Conservation (phyloP, 2,113 vertebrate species). For the Miniopterus natalensis region DNA sequence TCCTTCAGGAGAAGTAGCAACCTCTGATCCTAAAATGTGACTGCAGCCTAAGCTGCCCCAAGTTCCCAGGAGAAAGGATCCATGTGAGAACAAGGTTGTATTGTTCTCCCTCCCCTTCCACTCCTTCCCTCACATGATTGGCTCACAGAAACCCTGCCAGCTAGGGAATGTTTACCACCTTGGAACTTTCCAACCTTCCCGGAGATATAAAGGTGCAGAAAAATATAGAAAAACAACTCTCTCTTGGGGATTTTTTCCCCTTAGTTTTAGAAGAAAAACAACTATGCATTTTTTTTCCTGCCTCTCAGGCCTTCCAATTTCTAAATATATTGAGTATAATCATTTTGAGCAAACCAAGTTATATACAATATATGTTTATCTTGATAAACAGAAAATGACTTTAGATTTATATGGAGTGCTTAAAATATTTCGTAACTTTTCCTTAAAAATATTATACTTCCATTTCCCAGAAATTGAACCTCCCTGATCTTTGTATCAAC, state of each 20-base stretch:
- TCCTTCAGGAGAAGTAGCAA: background rate
- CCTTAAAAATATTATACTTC: constrained; percentile 20
- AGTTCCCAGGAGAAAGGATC: background rate
- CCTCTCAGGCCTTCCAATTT: background rate
- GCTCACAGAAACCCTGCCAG: background rate
- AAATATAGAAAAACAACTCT: background rate
- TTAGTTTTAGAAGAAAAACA: constrained; percentile 55
- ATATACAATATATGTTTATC: constrained; percentile 23
- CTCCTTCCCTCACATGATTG: background rate
- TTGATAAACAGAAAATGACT: background rate
- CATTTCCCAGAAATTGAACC: constrained; percentile 34
- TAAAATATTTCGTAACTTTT: constrained; percentile 26
- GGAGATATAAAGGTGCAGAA: constrained; percentile 19
- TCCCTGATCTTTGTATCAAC: constrained; percentile 18
- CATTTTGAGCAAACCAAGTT: constrained; percentile 41
- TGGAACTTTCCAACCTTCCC: constrained; percentile 48
- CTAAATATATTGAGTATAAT: constrained; percentile 15
- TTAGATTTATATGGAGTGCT: background rate
- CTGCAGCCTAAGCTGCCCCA: background rate
- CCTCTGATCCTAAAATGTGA: background rate
- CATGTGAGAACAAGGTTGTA: background rate
- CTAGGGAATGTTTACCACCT: background rate
- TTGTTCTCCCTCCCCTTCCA: background rate
- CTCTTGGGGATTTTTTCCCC: background rate
- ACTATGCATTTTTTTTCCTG: background rate